Conservation (phyloP, 2,888 invertebrate genomes). For the Noctua fimbriata region DNA sequence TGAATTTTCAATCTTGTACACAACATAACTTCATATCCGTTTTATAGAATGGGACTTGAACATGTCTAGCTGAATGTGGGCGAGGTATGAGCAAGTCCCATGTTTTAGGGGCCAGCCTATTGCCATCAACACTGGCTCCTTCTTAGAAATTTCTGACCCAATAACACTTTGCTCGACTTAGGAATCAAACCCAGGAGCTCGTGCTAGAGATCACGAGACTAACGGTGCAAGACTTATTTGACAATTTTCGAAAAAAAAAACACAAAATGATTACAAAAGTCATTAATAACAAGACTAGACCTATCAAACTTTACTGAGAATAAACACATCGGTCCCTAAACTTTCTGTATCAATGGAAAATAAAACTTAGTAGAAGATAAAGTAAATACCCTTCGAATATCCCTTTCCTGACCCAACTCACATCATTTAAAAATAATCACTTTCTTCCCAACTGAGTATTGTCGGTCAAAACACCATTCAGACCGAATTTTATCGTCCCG, state of each 20-base stretch:
- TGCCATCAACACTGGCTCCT: neutral
- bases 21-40: neutral
- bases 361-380: neutral
- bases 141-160: neutral
- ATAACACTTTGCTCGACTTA: neutral
- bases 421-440: slow-evolving; percentile 20
- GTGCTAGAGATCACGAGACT: neutral
- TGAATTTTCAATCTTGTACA: neutral
- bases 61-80: neutral
- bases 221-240: neutral
- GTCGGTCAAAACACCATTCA: slow-evolving; percentile 54
- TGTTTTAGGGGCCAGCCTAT: neutral
- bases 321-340: neutral
- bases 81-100: neutral
- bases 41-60: neutral
- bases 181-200: neutral
- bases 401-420: neutral
- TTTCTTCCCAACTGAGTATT: neutral
- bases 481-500: slow-evolving; percentile 58
- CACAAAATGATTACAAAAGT: neutral
- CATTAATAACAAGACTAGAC: neutral
- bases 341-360: neutral
- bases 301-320: neutral
- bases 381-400: neutral
- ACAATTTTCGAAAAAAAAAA: neutral